Conservation (phyloP, 2,888 invertebrate species). For the Sphecodes monilicornis region DNA sequence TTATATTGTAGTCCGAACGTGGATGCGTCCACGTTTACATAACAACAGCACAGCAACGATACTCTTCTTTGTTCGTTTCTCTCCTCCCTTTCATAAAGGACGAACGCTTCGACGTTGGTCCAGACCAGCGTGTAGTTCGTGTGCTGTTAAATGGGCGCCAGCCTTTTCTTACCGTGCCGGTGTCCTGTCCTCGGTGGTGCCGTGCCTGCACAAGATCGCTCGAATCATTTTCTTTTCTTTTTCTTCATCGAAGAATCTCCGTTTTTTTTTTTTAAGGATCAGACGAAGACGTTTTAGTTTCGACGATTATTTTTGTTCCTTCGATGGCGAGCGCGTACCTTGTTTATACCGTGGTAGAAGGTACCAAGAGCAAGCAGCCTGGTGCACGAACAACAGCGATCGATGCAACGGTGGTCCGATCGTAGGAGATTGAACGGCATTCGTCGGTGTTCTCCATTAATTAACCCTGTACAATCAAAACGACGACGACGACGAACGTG, state of each 20-base stretch:
- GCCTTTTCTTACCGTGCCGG: background rate
- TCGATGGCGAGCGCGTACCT: background rate
- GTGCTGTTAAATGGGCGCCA: too few species aligned
- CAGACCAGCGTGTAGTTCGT: too few species aligned
- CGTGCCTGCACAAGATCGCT: background rate
- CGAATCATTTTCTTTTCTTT: background rate
- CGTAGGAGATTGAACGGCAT: background rate
- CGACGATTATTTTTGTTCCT: background rate
- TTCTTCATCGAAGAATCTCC: slow-evolving; percentile 8
- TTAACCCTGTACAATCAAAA: background rate
- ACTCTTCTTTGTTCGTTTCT: background rate
- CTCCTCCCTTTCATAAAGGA: background rate
- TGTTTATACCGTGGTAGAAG: background rate
- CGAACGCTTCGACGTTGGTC: background rate
- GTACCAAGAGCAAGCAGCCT: background rate
- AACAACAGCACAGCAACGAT: background rate
- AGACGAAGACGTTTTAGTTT: background rate
- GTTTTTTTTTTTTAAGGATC: background rate
- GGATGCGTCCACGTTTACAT: too few species aligned
- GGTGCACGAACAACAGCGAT: background rate
- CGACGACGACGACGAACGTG: background rate
- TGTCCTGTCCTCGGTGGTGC: background rate
- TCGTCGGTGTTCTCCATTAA: background rate
- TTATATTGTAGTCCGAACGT: too few species aligned
- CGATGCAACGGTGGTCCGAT: background rate